Base-by-base conservation (phyloP, 1,140 invertebrate genomes). In the Drosophila pallidifrons region DNA sequence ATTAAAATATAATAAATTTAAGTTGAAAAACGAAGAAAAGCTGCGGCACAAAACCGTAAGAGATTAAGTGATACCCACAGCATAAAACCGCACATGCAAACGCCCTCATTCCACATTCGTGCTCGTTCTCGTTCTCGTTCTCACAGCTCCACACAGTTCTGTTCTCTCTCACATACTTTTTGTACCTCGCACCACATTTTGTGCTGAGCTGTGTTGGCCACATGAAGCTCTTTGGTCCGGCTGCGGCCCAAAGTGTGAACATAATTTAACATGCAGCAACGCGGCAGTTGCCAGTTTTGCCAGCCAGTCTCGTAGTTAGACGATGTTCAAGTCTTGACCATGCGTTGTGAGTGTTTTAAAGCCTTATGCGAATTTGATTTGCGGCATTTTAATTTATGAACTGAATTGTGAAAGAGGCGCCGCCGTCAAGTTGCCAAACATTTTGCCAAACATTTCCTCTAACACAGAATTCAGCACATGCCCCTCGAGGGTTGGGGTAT, bases 1-100 rank as follows among this genome's bases (percentile, higher is more conserved):
- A 89, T 89, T 89, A 89, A 89, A 89, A 89, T 89, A 89, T 81
- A 89, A 89, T 89, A 89, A 89, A 89, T 89, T 89, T 89, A 77
- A 89, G 70, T 89, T 85, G 86, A 69, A 85, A 85, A 89, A 79
- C 81, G 75, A 89, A 80, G 57, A 74, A 89, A 81, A 68, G 70
- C 71, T 58, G 80, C 65, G 54, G 73, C 73, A 77, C 51, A 77
- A 25, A 75, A 81, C 81, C 81, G 75, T 85, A 85, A 88, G 85
- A 88, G 85, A 88, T 88, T 88, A 89, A 88, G 85, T 88, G 85
- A 68, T 85, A 81, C 77, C 81, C 81, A 70, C 85, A 89, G 78
- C 68, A 89, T 79, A 81, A 88, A 88, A 81, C 85, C 85, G 85
- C 85, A 88, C 78, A 88, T 88, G 85, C 81, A 88, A 85, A 88